Conservation (phyloP, 1,140 invertebrate species). For the Hylyphantes graminicola region DNA sequence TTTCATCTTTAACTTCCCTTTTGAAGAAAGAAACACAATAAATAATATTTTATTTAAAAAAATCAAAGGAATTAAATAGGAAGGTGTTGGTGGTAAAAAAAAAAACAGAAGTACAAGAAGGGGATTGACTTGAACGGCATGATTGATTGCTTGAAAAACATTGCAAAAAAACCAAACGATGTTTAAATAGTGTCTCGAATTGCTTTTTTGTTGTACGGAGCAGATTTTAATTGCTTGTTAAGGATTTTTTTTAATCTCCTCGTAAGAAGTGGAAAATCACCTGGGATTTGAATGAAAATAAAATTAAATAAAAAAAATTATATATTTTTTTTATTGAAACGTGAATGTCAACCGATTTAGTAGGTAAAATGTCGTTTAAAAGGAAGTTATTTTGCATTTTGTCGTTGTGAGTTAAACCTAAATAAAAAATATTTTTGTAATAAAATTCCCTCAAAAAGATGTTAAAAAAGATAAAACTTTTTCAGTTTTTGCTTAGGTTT, state of each 20-base stretch:
- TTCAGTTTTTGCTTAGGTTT: no score
- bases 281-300: background rate
- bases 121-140: background rate
- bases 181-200: background rate
- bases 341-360: no score
- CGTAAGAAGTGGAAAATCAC: background rate
- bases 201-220: background rate
- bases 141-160: conserved; percentile 6
- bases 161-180: background rate
- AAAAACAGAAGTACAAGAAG: background rate
- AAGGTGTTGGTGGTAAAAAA: no score
- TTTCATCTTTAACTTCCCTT: background rate
- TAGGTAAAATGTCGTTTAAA: no score
- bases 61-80: no score
- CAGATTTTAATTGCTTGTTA: conserved; percentile 39
- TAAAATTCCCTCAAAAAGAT: no score
- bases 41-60: background rate
- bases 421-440: no score
- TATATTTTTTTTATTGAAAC: background rate
- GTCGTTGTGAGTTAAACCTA: no score
- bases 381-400: no score
- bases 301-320: conserved; percentile 16
- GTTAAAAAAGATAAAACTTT: no score
- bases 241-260: background rate
- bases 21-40: background rate